Evolutionary conservation across 2,113 vertebrate genomes (phyloP).

Genomic region (Callipepla squamata): DNA sequence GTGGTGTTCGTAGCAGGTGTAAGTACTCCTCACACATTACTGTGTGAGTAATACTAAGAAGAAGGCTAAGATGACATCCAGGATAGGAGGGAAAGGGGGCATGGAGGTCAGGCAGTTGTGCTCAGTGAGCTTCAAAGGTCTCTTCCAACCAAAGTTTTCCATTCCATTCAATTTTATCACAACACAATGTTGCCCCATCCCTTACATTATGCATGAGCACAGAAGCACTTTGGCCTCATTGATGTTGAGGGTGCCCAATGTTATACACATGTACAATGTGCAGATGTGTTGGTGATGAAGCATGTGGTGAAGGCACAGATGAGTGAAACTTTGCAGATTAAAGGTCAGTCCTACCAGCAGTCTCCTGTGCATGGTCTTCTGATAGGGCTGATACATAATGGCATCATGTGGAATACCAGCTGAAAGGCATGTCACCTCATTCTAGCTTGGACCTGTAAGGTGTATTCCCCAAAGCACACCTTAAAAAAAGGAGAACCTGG

Average conservation of each 20-base stretch:
- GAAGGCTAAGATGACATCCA: background rate
- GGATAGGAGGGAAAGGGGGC: background rate
- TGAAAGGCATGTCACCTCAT: background rate
- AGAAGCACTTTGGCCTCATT: background rate
- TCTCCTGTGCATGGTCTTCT: background rate
- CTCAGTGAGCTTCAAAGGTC: too few relatives aligned
- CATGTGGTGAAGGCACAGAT: background rate
- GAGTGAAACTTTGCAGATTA: background rate
- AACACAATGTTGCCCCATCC: background rate
- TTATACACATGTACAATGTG: background rate
- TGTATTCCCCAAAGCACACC: constrained; percentile 38
- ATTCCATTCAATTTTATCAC: too few relatives aligned
- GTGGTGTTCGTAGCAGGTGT: background rate
- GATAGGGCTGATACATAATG: background rate
- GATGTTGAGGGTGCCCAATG: background rate
- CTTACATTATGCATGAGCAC: background rate
- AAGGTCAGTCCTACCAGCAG: background rate
- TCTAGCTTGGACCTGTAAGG: constrained; percentile 12
- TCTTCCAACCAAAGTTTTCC: too few relatives aligned
- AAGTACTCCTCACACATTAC: background rate
- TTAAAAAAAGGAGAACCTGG: background rate
- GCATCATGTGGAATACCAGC: background rate
- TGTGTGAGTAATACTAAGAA: background rate
- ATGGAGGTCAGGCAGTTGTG: background rate
- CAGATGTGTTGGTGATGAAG: background rate